These are phyloP conservation scores for Tor tambroides DNA, from an alignment of 2,113 vertebrate genomes.

Conservation along the genomic window DNA sequence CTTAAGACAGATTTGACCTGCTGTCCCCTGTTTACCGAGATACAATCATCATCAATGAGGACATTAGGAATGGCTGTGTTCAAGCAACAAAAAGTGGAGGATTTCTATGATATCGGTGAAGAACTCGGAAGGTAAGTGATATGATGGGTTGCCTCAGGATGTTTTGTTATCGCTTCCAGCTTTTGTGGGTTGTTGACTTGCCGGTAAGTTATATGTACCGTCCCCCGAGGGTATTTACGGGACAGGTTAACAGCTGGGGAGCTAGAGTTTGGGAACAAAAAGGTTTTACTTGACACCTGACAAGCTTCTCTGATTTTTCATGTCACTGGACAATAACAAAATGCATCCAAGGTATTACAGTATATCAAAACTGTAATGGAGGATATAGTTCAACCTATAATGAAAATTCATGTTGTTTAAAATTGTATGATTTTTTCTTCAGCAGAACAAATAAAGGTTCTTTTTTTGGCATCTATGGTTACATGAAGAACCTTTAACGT, in stretches of 20 bases:
- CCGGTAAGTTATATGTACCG: not conserved
- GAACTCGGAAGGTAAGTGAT: conserved; percentile 89
- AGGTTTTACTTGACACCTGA: not conserved
- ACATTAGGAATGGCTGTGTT: conserved; percentile 88
- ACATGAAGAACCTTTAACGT: no score
- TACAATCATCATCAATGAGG: conserved; percentile 78
- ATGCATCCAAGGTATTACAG: not conserved
- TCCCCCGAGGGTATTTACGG: conserved; percentile 31
- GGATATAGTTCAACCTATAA: not conserved
- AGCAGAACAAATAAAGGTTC: no score
- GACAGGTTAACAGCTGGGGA: conserved; percentile 58
- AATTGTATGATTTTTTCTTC: no score
- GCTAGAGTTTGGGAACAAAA: conserved; percentile 57
- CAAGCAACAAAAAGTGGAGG: conserved; percentile 93
- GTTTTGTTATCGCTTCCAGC: not conserved
- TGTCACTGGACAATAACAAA: not conserved
- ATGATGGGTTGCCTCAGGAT: not conserved
- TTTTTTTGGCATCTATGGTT: no score
- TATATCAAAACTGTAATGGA: not conserved
- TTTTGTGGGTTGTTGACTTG: not conserved
- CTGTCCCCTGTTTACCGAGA: conserved; percentile 44
- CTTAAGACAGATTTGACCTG: conserved; percentile 31
- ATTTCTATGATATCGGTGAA: conserved; percentile 89
- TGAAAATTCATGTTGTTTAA: not conserved
- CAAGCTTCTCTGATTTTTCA: not conserved